Conservation (phyloP, 2,113 vertebrate species). For the Proterorhinus semilunaris region DNA sequence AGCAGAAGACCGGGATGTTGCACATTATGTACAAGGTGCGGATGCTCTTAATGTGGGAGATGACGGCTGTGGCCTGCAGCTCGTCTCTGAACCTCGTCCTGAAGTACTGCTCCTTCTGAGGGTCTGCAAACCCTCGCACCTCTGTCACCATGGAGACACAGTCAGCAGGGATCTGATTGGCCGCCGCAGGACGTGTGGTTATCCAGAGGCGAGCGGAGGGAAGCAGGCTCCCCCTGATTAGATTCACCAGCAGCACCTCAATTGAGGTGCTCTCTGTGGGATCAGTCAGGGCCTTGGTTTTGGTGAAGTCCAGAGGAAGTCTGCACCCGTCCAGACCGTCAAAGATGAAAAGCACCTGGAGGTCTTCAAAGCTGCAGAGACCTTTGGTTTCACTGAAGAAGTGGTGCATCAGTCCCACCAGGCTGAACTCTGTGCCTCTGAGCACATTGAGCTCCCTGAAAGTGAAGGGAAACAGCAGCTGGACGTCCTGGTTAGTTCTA, state of each 20-base stretch:
- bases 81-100: constrained; percentile 9
- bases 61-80: constrained; percentile 3
- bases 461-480: constrained; percentile 25
- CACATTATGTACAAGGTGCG: constrained; percentile 37
- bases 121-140: constrained; percentile 21
- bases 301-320: constrained; percentile 14
- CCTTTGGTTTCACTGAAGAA: constrained; percentile 20
- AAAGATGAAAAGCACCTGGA: constrained; percentile 22
- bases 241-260: constrained; percentile 17
- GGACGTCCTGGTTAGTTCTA: constrained; percentile 16
- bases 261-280: background rate
- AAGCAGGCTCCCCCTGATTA: constrained; percentile 25
- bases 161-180: constrained; percentile 25
- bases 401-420: constrained; percentile 25
- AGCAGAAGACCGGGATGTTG: constrained; percentile 42
- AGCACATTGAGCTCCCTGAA: constrained; percentile 34
- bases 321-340: constrained; percentile 19
- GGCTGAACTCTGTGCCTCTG: constrained; percentile 16
- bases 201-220: constrained; percentile 15
- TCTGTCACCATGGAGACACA: constrained; percentile 30
- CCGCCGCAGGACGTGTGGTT: constrained; percentile 27
- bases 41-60: constrained; percentile 23
- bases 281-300: constrained; percentile 2
- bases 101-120: constrained; percentile 23
- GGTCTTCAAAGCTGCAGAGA: constrained; percentile 6